Percentiles rank a stretch among this genome's conserved stretches.
These are phyloP conservation scores for Exaiptasia diaphana DNA, from an alignment of 64 coral and sea anemone species.

Conservation along the genomic window DNA sequence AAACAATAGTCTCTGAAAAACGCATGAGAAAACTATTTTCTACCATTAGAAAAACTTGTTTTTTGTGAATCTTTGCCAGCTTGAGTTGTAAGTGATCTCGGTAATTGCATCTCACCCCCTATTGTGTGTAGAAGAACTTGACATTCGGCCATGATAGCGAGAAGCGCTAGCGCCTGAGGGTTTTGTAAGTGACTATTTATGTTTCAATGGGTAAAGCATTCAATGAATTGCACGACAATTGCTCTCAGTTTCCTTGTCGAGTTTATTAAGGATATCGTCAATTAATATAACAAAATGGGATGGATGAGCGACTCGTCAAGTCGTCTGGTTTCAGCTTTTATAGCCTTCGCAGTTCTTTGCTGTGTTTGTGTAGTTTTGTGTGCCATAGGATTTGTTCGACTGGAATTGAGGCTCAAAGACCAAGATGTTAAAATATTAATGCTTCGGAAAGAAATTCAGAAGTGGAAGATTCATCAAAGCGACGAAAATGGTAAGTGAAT, in stretches of 20 bases:
- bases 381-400: not conserved
- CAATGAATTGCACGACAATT: too few species aligned
- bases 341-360: not conserved
- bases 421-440: not conserved
- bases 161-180: too few species aligned
- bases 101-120: not conserved
- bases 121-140: not conserved
- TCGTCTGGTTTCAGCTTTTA: not conserved
- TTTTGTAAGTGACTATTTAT: too few species aligned
- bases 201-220: too few species aligned
- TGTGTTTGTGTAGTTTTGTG: not conserved
- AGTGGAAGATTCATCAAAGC: not conserved
- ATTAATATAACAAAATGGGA: too few species aligned
- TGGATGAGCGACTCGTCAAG: not conserved
- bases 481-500: not conserved
- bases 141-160: not conserved
- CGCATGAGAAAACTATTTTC: too few species aligned
- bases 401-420: conserved; percentile 21
- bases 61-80: too few species aligned
- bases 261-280: too few species aligned
- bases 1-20: too few species aligned
- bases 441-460: conserved; percentile 6
- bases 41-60: too few species aligned
- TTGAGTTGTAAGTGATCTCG: too few species aligned
- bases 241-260: too few species aligned